These are phyloP conservation scores for Tenualosa thibaudeaui DNA, from an alignment of 2,797 vertebrate species.

Conservation along the genomic window DNA sequence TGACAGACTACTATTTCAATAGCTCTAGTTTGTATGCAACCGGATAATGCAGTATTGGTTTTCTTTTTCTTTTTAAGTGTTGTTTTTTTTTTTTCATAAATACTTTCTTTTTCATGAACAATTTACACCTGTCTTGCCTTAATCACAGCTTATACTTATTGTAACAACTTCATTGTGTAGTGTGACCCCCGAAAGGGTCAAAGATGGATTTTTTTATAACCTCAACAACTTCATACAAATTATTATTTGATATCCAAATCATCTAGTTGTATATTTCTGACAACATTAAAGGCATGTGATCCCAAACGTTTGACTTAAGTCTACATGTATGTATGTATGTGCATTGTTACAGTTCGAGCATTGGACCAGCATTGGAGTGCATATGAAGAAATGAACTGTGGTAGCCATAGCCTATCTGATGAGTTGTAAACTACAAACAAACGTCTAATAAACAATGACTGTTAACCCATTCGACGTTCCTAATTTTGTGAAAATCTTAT, in stretches of 20 bases:
- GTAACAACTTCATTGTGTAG: background rate
- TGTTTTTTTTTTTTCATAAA: background rate
- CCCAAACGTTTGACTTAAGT: background rate
- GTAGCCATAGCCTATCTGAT: background rate
- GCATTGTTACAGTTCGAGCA: background rate
- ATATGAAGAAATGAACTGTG: background rate
- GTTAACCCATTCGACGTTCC: constrained; percentile 22
- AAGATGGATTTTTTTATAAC: background rate
- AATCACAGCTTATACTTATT: background rate
- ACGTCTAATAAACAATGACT: constrained; percentile 30
- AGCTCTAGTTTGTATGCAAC: background rate
- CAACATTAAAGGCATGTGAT: background rate
- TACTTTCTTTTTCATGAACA: too few relatives aligned
- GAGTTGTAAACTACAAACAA: constrained; percentile 35
- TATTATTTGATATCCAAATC: background rate
- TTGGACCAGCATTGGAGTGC: background rate
- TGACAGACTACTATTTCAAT: background rate
- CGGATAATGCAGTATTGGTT: background rate
- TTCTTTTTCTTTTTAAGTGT: background rate
- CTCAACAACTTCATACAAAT: background rate
- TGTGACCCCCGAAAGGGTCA: background rate
- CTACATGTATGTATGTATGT: constrained; percentile 10
- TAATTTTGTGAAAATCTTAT: background rate
- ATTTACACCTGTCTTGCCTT: background rate
- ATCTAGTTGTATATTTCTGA: background rate